Percentiles rank a stretch among this genome's conserved stretches.
phyloP scores from a whole-genome alignment of 2,888 invertebrate species.

The Leistus spinibarbis region DNA sequence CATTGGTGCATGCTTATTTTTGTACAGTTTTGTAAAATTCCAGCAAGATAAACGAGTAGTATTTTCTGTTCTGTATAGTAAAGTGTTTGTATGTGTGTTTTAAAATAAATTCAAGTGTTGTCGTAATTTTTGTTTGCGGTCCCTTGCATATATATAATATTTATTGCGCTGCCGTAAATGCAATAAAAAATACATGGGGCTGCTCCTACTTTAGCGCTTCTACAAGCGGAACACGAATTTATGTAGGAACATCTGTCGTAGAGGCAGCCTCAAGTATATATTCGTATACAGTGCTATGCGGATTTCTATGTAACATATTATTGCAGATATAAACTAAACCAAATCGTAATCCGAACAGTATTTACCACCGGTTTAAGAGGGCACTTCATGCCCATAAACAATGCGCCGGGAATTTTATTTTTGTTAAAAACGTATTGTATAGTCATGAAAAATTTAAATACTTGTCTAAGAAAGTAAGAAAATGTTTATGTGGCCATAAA shows the following conservation, averaged over 20 bases:
- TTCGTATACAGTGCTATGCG: neutral
- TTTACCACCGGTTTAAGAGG: neutral
- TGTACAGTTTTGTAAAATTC: neutral
- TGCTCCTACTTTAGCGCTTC: neutral
- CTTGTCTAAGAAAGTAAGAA: too few species aligned
- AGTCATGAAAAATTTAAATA: too few species aligned
- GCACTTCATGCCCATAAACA: neutral
- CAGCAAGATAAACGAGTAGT: neutral
- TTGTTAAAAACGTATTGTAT: too few species aligned
- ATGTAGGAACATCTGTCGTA: neutral
- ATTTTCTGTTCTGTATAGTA: neutral
- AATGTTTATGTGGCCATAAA: too few species aligned
- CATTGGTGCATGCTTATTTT: neutral
- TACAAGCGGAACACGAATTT: neutral
- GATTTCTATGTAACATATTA: neutral
- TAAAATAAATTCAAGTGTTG: constrained; percentile 3
- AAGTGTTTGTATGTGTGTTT: neutral
- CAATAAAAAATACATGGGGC: constrained; percentile 13
- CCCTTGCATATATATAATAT: neutral
- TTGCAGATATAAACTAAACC: neutral
- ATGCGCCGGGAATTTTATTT: too few species aligned
- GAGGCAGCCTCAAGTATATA: neutral
- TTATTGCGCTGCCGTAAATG: neutral
- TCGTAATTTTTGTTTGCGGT: constrained; percentile 9
- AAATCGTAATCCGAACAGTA: neutral